These are phyloP conservation scores for Paralichthys olivaceus DNA, from an alignment of 2,113 vertebrate genomes.

Conservation along the genomic window DNA sequence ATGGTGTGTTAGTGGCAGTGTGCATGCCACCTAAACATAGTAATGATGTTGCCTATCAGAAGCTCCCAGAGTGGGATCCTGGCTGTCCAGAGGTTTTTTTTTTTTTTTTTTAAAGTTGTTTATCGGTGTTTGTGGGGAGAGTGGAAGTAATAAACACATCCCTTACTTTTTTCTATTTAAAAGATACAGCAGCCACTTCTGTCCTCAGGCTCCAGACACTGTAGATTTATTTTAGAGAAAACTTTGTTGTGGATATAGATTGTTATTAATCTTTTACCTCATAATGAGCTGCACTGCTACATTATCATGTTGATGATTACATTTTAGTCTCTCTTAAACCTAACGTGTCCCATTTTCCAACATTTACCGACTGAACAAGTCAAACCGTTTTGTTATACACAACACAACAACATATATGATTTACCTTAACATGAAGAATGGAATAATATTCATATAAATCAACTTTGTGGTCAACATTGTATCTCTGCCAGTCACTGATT, in stretches of 20 bases:
- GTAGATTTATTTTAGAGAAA: not conserved
- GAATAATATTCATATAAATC: too few relatives aligned
- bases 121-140: not conserved
- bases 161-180: not conserved
- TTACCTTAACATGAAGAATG: too few relatives aligned
- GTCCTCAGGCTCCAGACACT: not conserved
- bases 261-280: not conserved
- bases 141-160: not conserved
- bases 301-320: not conserved
- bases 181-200: not conserved
- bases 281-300: not conserved
- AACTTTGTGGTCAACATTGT: too few relatives aligned
- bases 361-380: too few relatives aligned
- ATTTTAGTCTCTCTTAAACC: not conserved
- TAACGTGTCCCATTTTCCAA: too few relatives aligned
- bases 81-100: conserved; percentile 1
- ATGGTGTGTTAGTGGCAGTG: conserved; percentile 27
- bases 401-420: too few relatives aligned
- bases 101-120: conserved; percentile 25
- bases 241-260: not conserved
- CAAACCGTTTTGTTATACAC: too few relatives aligned
- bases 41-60: conserved; percentile 34
- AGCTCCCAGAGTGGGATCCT: conserved; percentile 20
- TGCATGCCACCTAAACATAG: conserved; percentile 22
- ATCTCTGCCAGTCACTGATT: not conserved